Evolutionary conservation across 92 coral and sea anemone species (phyloP), one percentile per base, ranked within the genome.

Genomic region (Pocillopora meandrina): DNA sequence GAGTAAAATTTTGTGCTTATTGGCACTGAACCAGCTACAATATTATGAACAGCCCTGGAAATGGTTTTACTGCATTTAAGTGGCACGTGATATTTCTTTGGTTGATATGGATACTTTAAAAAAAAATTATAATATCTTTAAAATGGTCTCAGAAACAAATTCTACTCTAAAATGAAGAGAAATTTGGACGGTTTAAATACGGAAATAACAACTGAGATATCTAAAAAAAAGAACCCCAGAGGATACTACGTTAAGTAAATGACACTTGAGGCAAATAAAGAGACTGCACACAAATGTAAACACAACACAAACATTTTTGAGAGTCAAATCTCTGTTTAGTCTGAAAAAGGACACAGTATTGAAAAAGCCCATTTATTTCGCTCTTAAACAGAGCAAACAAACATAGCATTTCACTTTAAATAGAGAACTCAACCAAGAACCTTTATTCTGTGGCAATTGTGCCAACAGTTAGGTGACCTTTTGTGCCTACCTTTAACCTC

Each of bases 261-360:
- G 65, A 73, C 63, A 83, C 79, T 26, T 23, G 57, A 83, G 86
- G 65, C 80, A 76, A 91, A 84, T 85, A 85, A 91, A 86, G 88
- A 91, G 90, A 91, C 89, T 74, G 84, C 92, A 91, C 95, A 76
- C 95, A 91, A 89, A 83, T 91, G 65, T 42, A 82, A 87, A 84
- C 82, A 84, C 88, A 31, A 57, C 82, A 84, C 88, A 84, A 35
- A 57, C 75, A 35, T 75, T 84, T 42, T 84, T 76, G 61, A 76
- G 75, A 68, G 72, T 42, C 72, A 84, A 42, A 84, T 84, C 88
- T 84, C 73, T 84, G 88, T 84, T 84, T 21, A 76, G 88, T 75
- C 76, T 52, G 66, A 55, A 65, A 19, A 36, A 33, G 19, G 78
- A 70, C 65, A 84, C 88, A 76, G 58, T 57, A 57, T 72, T 77